Evolutionary conservation across 2,113 vertebrate species (phyloP).

Genomic region (Asarcornis scutulata): DNA sequence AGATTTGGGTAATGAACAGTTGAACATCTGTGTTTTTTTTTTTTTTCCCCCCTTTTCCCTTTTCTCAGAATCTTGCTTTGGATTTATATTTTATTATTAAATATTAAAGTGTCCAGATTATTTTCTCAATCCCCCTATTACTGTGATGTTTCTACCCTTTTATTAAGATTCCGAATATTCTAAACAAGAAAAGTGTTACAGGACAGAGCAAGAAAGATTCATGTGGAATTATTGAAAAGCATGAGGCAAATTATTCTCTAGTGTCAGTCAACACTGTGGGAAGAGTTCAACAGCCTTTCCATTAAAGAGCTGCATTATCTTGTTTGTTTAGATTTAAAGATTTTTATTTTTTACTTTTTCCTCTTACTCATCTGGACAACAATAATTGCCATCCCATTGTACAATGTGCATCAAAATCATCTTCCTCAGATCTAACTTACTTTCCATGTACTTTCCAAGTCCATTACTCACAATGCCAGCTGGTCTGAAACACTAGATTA

Average conservation of each 20-base stretch:
- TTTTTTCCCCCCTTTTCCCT: neutral
- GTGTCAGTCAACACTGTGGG: neutral
- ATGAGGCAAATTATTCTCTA: neutral
- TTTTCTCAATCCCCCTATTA: neutral
- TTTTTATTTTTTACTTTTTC: neutral
- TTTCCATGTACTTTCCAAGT: neutral
- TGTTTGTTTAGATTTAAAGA: neutral
- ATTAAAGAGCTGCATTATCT: neutral
- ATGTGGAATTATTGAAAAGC: neutral
- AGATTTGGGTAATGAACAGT: conserved; percentile 71
- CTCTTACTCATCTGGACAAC: neutral
- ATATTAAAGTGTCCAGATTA: neutral
- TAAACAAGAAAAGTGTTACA: neutral
- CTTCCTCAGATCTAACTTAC: neutral
- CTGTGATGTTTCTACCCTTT: neutral
- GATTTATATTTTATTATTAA: conserved; percentile 1
- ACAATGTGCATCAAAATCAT: neutral
- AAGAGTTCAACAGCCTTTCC: conserved; percentile 7
- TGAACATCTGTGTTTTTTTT: conserved; percentile 33
- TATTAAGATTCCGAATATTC: neutral
- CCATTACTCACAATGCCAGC: neutral
- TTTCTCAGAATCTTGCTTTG: neutral
- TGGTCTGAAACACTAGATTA: neutral
- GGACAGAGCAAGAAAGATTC: neutral
- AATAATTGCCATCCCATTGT: neutral